Evolutionary conservation across 2,888 invertebrate species (phyloP).

Genomic region (Azorinus chamasolen): DNA sequence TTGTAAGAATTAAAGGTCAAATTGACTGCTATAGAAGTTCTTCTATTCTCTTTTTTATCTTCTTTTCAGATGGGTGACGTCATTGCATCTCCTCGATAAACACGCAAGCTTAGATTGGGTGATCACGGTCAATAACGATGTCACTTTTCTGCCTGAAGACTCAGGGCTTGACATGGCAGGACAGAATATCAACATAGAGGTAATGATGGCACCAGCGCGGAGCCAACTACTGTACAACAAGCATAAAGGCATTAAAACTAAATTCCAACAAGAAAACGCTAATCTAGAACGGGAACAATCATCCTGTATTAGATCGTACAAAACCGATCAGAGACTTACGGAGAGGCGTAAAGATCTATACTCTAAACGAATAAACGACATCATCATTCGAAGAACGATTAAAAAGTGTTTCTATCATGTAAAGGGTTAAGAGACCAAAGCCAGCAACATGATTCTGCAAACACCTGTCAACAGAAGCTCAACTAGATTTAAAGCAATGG

Average conservation of each 20-base stretch:
- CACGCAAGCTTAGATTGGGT: too few relatives aligned
- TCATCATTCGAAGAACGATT: conserved; percentile 40
- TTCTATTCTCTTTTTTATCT: too few relatives aligned
- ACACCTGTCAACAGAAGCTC: too few relatives aligned
- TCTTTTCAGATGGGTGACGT: too few relatives aligned
- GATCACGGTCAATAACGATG: too few relatives aligned
- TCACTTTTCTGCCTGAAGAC: conserved; percentile 71
- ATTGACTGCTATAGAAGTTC: too few relatives aligned
- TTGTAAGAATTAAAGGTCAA: too few relatives aligned
- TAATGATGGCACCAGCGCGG: conserved; percentile 74
- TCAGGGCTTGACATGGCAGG: conserved; percentile 77
- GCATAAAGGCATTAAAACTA: conserved; percentile 74
- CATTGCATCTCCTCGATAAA: too few relatives aligned
- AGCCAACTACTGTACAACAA: conserved; percentile 79
- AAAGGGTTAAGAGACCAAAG: too few relatives aligned
- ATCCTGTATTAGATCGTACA: conserved; percentile 65
- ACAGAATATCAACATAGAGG: conserved; percentile 78
- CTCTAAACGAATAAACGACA: conserved; percentile 51
- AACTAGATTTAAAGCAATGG: too few relatives aligned
- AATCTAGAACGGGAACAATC: conserved; percentile 70
- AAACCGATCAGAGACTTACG: conserved; percentile 72
- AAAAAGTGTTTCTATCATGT: too few relatives aligned
- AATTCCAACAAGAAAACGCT: conserved; percentile 64
- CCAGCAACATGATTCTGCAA: too few relatives aligned
- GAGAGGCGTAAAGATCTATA: conserved; percentile 61